These are phyloP conservation scores for Diorhabda sublineata DNA, from an alignment of 1,140 invertebrate species.

Conservation along the genomic window DNA sequence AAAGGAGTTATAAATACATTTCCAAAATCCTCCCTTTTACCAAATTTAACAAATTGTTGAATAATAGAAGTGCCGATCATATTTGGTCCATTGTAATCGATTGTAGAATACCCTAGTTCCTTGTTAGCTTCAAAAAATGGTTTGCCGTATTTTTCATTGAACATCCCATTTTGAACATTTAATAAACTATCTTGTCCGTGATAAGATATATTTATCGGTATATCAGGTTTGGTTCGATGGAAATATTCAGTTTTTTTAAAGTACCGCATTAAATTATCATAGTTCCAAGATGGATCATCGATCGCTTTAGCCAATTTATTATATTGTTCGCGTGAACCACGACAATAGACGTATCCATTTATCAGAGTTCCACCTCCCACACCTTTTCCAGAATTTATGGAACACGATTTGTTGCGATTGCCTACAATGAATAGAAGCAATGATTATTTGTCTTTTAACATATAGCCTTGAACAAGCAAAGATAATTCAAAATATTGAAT, in stretches of 20 bases:
- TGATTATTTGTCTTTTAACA: not conserved
- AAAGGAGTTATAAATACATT: conserved; percentile 23
- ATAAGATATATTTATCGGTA: conserved; percentile 9
- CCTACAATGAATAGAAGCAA: conserved; percentile 40
- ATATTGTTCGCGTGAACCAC: conserved; percentile 60
- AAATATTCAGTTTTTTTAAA: conserved; percentile 50
- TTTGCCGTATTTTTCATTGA: not conserved
- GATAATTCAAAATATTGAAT: not conserved
- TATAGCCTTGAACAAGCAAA: not conserved
- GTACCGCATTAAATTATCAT: conserved; percentile 57
- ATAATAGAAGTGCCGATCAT: conserved; percentile 12
- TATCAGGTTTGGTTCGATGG: conserved; percentile 46
- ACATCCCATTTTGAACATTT: conserved; percentile 8
- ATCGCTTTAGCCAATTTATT: conserved; percentile 64
- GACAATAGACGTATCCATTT: conserved; percentile 64
- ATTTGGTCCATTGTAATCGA: conserved; percentile 38
- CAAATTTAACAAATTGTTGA: conserved; percentile 18
- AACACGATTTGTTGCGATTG: conserved; percentile 35
- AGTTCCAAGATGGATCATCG: conserved; percentile 61
- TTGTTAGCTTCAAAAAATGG: conserved; percentile 54
- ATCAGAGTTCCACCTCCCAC: conserved; percentile 68
- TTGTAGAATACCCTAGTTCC: conserved; percentile 52
- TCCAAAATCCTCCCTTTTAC: conserved; percentile 16
- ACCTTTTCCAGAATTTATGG: conserved; percentile 57
- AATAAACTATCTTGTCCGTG: conserved; percentile 22